Evolutionary conservation across 2,888 invertebrate species (phyloP), one percentile per base, ranked within the genome.

Genomic region (Liopterus haemorrhoidalis): DNA sequence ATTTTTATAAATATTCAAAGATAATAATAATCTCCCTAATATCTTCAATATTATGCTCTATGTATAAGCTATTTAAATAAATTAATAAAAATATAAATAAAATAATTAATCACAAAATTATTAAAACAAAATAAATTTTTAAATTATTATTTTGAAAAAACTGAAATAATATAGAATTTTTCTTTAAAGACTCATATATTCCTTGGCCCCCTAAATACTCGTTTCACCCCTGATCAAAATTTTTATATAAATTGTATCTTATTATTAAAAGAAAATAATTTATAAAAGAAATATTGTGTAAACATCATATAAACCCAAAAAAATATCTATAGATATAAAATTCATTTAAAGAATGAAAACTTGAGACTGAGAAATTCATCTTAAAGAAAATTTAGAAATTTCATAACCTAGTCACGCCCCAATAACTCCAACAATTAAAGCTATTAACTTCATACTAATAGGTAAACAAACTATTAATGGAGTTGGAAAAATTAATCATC

Each of bases 401-500:
- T 70, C 56, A 65, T 62, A 69, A 0, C 74, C 73, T 49, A 71
- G 27, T 1, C 68, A 41, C 1, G 59, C 57, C 0, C 75, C 74
- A 3, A n/a, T n/a, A n/a, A n/a, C n/a, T n/a, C n/a, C n/a, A n/a
- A n/a, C n/a, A n/a, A n/a, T n/a, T n/a, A n/a, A n/a, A n/a, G n/a
- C n/a, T n/a, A n/a, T n/a, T n/a, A n/a, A n/a, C n/a, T n/a, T n/a
- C n/a, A n/a, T n/a, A n/a, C n/a, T n/a, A n/a, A n/a, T n/a, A n/a
- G n/a, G n/a, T n/a, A n/a, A n/a, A n/a, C n/a, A n/a, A n/a, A n/a
- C n/a, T n/a, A n/a, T n/a, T n/a, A n/a, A 69, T 1, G 73, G 71
- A 46, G 62, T 65, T 54, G 64, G 59, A 71, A 77, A 74, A 64
- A 76, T 70, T 57, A 76, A 47, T 64, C 77, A 78, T 46, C 62